Conservation (phyloP, 2,888 invertebrate genomes). For the Caenorhabditis wallacei region DNA sequence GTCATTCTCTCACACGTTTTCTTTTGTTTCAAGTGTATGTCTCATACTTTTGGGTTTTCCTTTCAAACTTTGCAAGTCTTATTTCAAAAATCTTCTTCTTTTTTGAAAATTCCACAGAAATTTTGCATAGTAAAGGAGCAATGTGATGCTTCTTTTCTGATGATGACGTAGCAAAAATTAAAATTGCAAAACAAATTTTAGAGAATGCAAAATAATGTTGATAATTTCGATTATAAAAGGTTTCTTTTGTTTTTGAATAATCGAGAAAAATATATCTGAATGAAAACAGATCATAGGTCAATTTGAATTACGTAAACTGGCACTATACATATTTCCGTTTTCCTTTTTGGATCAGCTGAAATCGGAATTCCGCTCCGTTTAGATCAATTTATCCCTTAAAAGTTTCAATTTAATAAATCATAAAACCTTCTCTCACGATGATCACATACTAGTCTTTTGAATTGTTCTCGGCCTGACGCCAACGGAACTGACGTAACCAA, state of each 20-base stretch:
- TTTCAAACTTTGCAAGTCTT: neutral
- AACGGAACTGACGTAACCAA: neutral
- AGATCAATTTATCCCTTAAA: too few relatives aligned
- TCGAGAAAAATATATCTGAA: too few relatives aligned
- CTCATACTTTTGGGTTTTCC: neutral
- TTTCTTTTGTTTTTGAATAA: conserved; percentile 15
- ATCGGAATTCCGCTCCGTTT: too few relatives aligned
- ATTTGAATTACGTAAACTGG: too few relatives aligned
- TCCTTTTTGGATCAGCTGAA: too few relatives aligned
- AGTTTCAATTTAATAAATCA: too few relatives aligned
- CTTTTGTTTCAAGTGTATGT: conserved; percentile 10
- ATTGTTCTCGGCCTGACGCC: neutral
- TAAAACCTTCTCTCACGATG: too few relatives aligned
- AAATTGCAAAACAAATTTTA: conserved; percentile 1
- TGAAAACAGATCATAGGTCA: too few relatives aligned
- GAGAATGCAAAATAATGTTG: neutral
- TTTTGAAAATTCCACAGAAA: conserved; percentile 4
- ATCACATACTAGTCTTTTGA: too few relatives aligned
- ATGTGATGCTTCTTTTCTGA: neutral
- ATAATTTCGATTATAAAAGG: neutral
- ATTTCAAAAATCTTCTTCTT: neutral
- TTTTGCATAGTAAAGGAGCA: conserved; percentile 1
- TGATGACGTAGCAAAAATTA: conserved; percentile 6
- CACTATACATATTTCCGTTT: too few relatives aligned
- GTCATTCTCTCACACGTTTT: conserved; percentile 1